Conservation (phyloP, 2,113 vertebrate species). For the Gorsachius goisagi region DNA sequence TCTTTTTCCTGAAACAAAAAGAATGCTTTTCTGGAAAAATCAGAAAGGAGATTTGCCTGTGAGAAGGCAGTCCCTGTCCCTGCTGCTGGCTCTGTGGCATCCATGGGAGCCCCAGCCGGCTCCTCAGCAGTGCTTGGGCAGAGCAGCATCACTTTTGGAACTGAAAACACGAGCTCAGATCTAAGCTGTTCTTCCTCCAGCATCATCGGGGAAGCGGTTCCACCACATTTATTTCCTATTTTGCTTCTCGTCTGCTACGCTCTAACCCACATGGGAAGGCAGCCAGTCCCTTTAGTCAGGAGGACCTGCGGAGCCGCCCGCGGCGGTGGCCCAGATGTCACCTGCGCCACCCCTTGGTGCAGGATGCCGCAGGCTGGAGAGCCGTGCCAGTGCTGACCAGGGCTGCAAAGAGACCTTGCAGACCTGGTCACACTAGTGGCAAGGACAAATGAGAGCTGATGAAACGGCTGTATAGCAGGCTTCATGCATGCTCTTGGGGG, state of each 20-base stretch:
- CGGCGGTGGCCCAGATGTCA: not conserved
- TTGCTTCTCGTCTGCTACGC: not conserved
- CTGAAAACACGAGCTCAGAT: not conserved
- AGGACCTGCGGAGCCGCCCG: not conserved
- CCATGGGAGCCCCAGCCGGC: not conserved
- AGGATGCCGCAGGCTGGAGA: not conserved
- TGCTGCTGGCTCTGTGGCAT: not conserved
- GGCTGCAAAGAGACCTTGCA: not conserved
- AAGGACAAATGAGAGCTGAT: not conserved
- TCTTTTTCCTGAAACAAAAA: not conserved
- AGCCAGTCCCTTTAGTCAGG: not conserved
- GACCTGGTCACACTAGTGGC: not conserved
- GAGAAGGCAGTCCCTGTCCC: not conserved
- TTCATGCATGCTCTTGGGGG: not conserved
- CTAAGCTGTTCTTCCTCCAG: not conserved
- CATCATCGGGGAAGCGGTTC: not conserved
- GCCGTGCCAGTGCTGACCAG: not conserved
- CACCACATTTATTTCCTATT: not conserved
- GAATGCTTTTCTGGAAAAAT: not conserved
- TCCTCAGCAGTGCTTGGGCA: rapidly evolving
- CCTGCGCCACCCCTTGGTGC: not conserved
- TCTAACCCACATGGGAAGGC: not conserved
- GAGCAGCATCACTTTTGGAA: not conserved
- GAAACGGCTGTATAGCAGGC: not conserved
- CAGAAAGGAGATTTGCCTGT: not conserved